Conservation (phyloP, 2,888 invertebrate species). For the Pristionchus maxplancki region DNA sequence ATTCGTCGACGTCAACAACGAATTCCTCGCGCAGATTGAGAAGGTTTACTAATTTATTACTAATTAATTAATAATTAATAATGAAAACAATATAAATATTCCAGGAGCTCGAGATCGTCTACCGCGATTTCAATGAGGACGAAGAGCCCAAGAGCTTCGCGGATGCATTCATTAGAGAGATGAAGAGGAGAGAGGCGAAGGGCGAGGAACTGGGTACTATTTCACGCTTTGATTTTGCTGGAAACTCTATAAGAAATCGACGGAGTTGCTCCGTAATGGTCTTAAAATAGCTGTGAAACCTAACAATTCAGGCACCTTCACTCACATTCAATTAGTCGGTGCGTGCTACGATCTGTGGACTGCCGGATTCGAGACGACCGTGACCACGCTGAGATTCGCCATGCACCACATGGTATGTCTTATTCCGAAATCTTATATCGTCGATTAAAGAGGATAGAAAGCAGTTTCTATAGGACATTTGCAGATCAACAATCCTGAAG, state of each 20-base stretch:
- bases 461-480: no score
- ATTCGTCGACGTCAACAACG: not conserved
- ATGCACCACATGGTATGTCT: not conserved
- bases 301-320: not conserved
- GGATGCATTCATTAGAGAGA: constrained; percentile 12
- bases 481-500: constrained; percentile 3
- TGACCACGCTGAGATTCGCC: no score
- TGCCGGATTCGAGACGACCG: no score
- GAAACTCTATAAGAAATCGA: not conserved
- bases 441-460: not conserved
- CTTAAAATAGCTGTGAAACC: not conserved
- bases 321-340: not conserved
- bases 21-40: not conserved
- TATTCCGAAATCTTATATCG: not conserved
- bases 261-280: not conserved
- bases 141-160: not conserved
- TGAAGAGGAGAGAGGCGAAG: no score
- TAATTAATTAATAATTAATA: no score
- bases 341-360: constrained; percentile 24
- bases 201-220: no score
- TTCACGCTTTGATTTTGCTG: not conserved
- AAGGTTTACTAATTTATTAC: no score
- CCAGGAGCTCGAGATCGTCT: not conserved
- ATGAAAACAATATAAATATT: no score
- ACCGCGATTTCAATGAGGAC: not conserved